Evolutionary conservation across 2,113 vertebrate species (phyloP).

Genomic region (Tetraodon nigroviridis): DNA sequence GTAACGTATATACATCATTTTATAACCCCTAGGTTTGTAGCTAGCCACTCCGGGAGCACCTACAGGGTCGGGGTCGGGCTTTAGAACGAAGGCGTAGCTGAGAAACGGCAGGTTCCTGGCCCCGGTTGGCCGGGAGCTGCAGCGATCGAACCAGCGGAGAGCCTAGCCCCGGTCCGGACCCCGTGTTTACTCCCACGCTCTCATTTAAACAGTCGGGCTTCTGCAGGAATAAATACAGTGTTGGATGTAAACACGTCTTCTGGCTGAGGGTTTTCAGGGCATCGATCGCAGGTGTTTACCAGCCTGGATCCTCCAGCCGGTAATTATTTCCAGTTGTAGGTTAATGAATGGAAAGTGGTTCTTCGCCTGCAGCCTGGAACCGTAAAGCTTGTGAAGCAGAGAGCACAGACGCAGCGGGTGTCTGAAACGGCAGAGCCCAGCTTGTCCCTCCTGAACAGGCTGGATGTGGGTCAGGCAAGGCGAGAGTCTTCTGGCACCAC

Average conservation of each 20-base stretch:
- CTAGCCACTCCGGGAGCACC: too few relatives aligned
- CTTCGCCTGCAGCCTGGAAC: constrained; percentile 32
- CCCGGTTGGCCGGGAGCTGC: constrained; percentile 34
- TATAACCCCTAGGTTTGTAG: too few relatives aligned
- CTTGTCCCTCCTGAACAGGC: constrained; percentile 40
- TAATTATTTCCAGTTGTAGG: constrained; percentile 69
- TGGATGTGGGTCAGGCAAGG: constrained; percentile 64
- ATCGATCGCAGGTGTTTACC: constrained; percentile 29
- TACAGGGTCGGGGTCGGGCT: too few relatives aligned
- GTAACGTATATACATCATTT: constrained; percentile 40
- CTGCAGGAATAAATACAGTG: constrained; percentile 46
- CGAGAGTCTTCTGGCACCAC: constrained; percentile 43
- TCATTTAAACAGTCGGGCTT: constrained; percentile 50
- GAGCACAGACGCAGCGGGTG: constrained; percentile 30
- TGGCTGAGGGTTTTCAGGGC: constrained; percentile 25
- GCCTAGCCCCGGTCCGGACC: constrained; percentile 40
- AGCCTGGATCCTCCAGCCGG: constrained; percentile 12
- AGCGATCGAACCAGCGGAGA: constrained; percentile 40
- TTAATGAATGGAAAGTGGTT: constrained; percentile 64
- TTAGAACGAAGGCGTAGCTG: constrained; percentile 8
- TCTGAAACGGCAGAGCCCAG: constrained; percentile 31
- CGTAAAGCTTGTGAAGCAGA: constrained; percentile 17
- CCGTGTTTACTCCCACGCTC: constrained; percentile 58
- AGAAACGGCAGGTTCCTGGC: constrained; percentile 20
- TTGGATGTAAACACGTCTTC: constrained; percentile 29